Base-by-base conservation (phyloP, 2,797 vertebrate genomes). In the Protosalanx chinensis region DNA sequence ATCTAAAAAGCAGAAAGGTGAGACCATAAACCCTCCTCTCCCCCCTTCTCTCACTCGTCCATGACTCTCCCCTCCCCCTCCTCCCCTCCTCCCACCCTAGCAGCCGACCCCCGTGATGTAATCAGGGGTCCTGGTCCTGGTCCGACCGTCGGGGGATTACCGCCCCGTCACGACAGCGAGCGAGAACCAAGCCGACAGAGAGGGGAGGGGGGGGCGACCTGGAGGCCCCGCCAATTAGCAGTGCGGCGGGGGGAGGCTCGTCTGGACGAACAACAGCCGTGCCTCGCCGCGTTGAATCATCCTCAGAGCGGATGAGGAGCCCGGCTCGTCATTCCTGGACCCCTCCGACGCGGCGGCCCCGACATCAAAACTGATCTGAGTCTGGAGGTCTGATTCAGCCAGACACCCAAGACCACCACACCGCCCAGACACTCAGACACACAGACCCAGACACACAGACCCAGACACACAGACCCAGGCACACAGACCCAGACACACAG, bases 181-280 rank as follows among this genome's bases (percentile, higher is more conserved):
- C 15, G 18, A 56, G 18, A 56, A 56, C 51, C 51, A 56, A 16
- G 51, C 51, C 16, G 51, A 56, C 51, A n/a, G 15, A 16, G 18
- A 8, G 51, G 51, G 15, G 15, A 16, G 51, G 51, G 49, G 49
- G 72, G 76, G 71, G 51, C 30, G 67, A 79, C 37, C 67, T 73
- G 80, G 77, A 59, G 68, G 23, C 37, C 72, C 73, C 73, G 73
- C 73, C 75, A 82, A 82, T 82, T 82, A 78, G 70, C 57, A 27
- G 70, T 71, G 71, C 71, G 30, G 63, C 72, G 53, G 53, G 49
- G 51, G 53, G 46, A 72, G 56, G 63, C 71, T 68, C 64, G 4
- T 60, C 60, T 46, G 74, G 72, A 51, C 72, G 79, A 77, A 75
- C 72, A 71, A 77, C 78, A 69, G 72, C 76, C 74, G 74, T 64